Base-by-base conservation (phyloP, 2,888 invertebrate species). In the Tromatobia lineatoria region DNA sequence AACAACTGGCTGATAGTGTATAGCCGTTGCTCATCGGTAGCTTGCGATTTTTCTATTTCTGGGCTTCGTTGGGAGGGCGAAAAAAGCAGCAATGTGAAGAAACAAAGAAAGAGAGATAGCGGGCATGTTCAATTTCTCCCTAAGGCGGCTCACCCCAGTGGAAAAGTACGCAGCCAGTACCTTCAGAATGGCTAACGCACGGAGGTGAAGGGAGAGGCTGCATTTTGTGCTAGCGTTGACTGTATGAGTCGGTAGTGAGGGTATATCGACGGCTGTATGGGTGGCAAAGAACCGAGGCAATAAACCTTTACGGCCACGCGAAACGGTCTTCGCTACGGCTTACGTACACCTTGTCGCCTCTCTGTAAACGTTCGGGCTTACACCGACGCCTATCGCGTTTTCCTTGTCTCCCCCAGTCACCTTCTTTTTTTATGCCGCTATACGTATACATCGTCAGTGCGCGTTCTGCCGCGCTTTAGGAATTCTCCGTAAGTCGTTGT, bases 281-380 rank as follows among this genome's bases (percentile, higher is more conserved):
- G 76, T 64, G 81, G 79, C 57, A 66, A 42, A 59, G 84, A 84
- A 76, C 82, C 80, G 70, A 83, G 85, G 89, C 88, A 87, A 90
- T 90, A 90, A 90, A 90, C 88, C 88, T 90, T 90, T 87, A 90
- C 83, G 88, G 80, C 80, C 80, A 64, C 70, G 81, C 64, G 75
- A 75, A 84, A 81, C 45, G 84, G 70, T 74, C 84, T 84, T 75
- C 64, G 74, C 61, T 66, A 38, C 50, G 79, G 75, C 85, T 85
- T 85, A 82, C 81, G 71, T 79, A 82, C 82, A 85, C 85, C 82
- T 85, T 85, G 85, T 85, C 82, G 85, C 82, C 85, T 85, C 67
- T 79, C 79, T 64, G 83, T 84, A 84, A 84, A 84, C 83, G 74
- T 70, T 77, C 74, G 74, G 73, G 80, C 83, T 84, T 84, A 84